Evolutionary conservation across 2,797 vertebrate genomes (phyloP), one percentile per base, ranked within the genome.

Genomic region (Propithecus perrieri): DNA sequence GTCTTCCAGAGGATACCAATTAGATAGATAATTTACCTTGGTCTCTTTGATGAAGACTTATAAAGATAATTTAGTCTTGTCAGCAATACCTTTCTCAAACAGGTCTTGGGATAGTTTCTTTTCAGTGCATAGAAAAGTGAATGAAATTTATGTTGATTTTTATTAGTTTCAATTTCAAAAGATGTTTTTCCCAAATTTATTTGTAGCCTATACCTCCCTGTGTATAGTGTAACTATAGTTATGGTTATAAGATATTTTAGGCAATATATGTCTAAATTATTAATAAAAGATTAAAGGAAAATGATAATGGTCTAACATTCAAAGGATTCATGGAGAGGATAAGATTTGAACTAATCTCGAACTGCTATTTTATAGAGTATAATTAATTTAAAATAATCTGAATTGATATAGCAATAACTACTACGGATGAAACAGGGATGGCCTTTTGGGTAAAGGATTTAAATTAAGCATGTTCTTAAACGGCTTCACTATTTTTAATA

Each of bases 91-190:
- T 75, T 92, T 90, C 50, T 88, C 38, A 95, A 84, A 63, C 33
- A 71, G 15, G 17, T 46, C 55, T 80, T 75, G 33, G 30, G 17
- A 30, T 89, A 83, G 30, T 93, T 63, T 30, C n/a, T 48, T 88
- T 93, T 90, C 20, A 46, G 13, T 74, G 22, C 26, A 22, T 78
- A 87, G 46, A 84, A 90, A 83, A 89, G 46, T 69, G 3, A 85
- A 20, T 97, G 74, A 84, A 81, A 72, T 76, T 72, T 92, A 57
- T 65, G 20, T 86, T 87, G 18, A 72, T 59, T 87, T 92, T 90
- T 83, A 76, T 41, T 81, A 69, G 18, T 30, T 83, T 96, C 55
- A 81, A 57, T 59, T 94, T 94, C 26, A 81, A 89, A 88, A 91
- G n/a, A 38, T 79, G 22, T 76, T 96, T 95, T 93, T 5, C 20